phyloP scores from a whole-genome alignment of 2,888 invertebrate species.

The Rhagium mordax region DNA sequence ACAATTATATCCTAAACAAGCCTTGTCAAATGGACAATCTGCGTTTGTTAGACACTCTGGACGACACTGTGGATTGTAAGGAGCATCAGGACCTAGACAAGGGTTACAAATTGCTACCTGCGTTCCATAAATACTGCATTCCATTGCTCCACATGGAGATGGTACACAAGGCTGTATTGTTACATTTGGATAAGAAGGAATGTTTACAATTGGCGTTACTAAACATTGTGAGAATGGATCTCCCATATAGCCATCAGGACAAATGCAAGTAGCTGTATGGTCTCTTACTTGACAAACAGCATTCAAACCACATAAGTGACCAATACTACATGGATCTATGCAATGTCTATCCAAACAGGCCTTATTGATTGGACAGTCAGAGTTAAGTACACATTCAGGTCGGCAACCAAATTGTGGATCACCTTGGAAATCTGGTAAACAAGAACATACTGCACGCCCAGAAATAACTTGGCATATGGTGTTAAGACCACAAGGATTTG shows the following conservation, averaged over 20 bases:
- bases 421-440: slow-evolving; percentile 83
- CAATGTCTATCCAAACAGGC: slow-evolving; percentile 85
- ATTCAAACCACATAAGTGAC: slow-evolving; percentile 84
- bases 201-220: slow-evolving; percentile 65
- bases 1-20: slow-evolving; percentile 83
- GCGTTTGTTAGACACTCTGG: slow-evolving; percentile 88
- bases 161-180: slow-evolving; percentile 81
- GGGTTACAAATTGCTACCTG: slow-evolving; percentile 86
- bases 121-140: slow-evolving; percentile 81
- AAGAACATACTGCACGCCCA: slow-evolving; percentile 83
- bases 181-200: slow-evolving; percentile 65
- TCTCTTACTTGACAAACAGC: slow-evolving; percentile 86
- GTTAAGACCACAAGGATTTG: slow-evolving; percentile 84
- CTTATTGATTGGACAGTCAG: slow-evolving; percentile 83
- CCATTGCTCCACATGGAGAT: slow-evolving; percentile 82
- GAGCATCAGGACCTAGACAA: slow-evolving; percentile 80
- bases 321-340: slow-evolving; percentile 78
- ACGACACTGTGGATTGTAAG: slow-evolving; percentile 82
- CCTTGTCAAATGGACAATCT: slow-evolving; percentile 85
- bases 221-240: slow-evolving; percentile 86
- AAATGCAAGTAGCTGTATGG: slow-evolving; percentile 88
- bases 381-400: slow-evolving; percentile 87
- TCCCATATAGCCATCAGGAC: slow-evolving; percentile 84
- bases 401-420: slow-evolving; percentile 85
- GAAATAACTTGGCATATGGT: slow-evolving; percentile 83